These are phyloP conservation scores for Labeo catla DNA, from an alignment of 2,113 vertebrate genomes.

Conservation along the genomic window DNA sequence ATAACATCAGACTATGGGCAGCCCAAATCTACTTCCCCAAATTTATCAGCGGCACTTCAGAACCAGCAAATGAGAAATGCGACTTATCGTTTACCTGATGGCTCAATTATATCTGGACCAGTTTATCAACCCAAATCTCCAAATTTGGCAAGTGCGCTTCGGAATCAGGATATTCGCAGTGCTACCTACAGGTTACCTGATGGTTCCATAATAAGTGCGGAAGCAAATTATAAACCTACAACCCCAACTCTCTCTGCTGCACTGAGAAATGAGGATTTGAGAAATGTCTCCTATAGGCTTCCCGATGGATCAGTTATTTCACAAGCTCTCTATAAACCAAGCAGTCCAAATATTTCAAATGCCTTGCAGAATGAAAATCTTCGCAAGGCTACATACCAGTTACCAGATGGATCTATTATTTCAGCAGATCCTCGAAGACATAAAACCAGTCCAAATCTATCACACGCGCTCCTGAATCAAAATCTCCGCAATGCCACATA, in stretches of 20 bases:
- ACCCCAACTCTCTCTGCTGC: constrained; percentile 64
- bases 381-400: constrained; percentile 63
- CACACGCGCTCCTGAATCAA: constrained; percentile 73
- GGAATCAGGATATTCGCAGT: constrained; percentile 65
- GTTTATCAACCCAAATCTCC: constrained; percentile 45
- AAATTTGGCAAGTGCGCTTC: constrained; percentile 64
- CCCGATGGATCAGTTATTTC: constrained; percentile 54
- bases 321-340: constrained; percentile 57
- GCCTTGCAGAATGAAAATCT: constrained; percentile 75
- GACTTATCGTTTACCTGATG: constrained; percentile 54
- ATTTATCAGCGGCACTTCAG: constrained; percentile 51
- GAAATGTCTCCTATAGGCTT: constrained; percentile 58
- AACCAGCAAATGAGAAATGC: constrained; percentile 56
- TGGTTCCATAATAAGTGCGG: constrained; percentile 64
- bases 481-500: constrained; percentile 74
- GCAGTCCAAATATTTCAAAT: constrained; percentile 67
- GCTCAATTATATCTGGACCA: constrained; percentile 53
- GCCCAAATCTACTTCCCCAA: constrained; percentile 48
- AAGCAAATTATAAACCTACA: constrained; percentile 60
- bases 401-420: constrained; percentile 68
- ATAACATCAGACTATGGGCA: constrained; percentile 60
- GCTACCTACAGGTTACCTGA: constrained; percentile 65
- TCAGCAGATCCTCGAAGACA: constrained; percentile 60
- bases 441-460: constrained; percentile 66
- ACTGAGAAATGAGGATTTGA: constrained; percentile 61